phyloP scores from a whole-genome alignment of 1,140 invertebrate genomes.

The Papilio polytes region DNA sequence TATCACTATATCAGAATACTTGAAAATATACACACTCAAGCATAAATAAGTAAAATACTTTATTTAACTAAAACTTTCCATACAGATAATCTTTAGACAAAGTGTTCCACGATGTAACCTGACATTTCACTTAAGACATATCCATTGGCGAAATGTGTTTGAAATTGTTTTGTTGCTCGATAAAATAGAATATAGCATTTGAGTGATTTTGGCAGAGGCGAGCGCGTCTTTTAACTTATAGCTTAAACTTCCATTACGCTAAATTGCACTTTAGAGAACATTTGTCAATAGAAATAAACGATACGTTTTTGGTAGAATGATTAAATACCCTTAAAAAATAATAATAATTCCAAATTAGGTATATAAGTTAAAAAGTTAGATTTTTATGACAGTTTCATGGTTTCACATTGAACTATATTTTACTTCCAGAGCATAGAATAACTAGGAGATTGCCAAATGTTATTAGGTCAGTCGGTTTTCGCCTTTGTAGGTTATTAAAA shows the following conservation, averaged over 20 bases:
- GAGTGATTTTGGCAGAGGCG: slow-evolving; percentile 16
- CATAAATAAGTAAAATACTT: background rate
- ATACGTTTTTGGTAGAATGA: too few relatives aligned
- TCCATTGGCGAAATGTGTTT: background rate
- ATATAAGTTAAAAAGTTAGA: background rate
- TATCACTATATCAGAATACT: too few relatives aligned
- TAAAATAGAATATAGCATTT: slow-evolving; percentile 24
- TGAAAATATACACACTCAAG: too few relatives aligned
- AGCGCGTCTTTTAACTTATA: background rate
- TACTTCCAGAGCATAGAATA: background rate
- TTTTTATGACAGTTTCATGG: background rate
- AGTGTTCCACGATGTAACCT: background rate
- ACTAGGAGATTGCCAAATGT: slow-evolving; percentile 13
- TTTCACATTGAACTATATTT: background rate
- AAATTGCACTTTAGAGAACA: slow-evolving; percentile 5
- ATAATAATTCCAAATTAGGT: too few relatives aligned
- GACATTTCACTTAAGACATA: slow-evolving; percentile 4
- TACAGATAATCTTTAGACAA: background rate
- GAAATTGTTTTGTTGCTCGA: slow-evolving; percentile 10
- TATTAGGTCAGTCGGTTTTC: background rate
- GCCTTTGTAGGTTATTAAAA: background rate
- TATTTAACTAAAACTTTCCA: background rate
- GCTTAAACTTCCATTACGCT: slow-evolving; percentile 19
- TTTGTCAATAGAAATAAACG: background rate
- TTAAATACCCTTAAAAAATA: too few relatives aligned